A percentile compares a stretch with the other conserved stretches of the same genome.
Conservation (phyloP, 2,888 invertebrate species). For the Pogonocherus hispidulus region DNA sequence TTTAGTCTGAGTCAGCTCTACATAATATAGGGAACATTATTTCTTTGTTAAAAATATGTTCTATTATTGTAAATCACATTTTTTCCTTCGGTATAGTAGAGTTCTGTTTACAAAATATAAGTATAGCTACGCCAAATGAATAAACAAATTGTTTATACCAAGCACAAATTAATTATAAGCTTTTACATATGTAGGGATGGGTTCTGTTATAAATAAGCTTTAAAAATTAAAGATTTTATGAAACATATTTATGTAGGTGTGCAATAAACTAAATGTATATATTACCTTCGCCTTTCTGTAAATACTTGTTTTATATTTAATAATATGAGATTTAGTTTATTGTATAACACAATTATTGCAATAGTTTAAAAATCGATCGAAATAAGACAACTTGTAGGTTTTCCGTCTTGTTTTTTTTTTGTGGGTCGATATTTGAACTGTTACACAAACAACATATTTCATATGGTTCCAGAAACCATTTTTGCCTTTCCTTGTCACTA, state of each 20-base stretch:
- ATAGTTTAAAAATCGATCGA: constrained; percentile 62
- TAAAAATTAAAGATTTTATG: constrained; percentile 29
- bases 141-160: constrained; percentile 47
- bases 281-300: constrained; percentile 21
- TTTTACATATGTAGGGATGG: constrained; percentile 59
- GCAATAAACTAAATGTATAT: constrained; percentile 22
- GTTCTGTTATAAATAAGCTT: constrained; percentile 34
- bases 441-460: constrained; percentile 19
- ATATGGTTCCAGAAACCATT: constrained; percentile 6
- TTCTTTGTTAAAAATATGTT: too few relatives aligned
- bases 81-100: too few relatives aligned
- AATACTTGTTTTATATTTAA: constrained; percentile 21
- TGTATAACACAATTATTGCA: not conserved
- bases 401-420: constrained; percentile 66
- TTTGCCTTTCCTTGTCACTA: constrained; percentile 18
- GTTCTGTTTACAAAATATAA: constrained; percentile 2
- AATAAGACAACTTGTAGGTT: constrained; percentile 60
- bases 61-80: too few relatives aligned
- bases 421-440: constrained; percentile 66
- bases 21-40: too few relatives aligned
- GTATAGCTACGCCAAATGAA: constrained; percentile 50
- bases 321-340: constrained; percentile 11
- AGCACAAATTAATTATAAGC: constrained; percentile 66
- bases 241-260: constrained; percentile 20
- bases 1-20: too few relatives aligned